phyloP scores from a whole-genome alignment of 2,888 invertebrate species.

The Netelia inedita region DNA sequence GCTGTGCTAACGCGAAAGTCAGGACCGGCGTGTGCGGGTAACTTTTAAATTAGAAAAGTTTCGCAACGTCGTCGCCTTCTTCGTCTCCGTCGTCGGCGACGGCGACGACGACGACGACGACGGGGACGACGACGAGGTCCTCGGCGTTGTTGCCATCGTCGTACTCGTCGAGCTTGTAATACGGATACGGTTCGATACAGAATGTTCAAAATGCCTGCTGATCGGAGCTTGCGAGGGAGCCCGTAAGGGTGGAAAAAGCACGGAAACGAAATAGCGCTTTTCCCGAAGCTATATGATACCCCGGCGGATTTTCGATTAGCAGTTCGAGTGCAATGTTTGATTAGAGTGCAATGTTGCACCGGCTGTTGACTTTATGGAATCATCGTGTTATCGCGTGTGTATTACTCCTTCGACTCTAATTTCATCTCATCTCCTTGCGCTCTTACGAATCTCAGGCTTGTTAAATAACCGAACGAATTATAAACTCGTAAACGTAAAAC shows the following conservation, averaged over 20 bases:
- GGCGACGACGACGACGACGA: slow-evolving; percentile 45
- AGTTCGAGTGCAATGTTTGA: slow-evolving; percentile 43
- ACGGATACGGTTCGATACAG: slow-evolving; percentile 65
- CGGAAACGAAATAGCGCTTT: slow-evolving; percentile 18
- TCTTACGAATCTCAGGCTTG: too few relatives aligned
- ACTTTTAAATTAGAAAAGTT: slow-evolving; percentile 75
- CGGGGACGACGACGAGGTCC: slow-evolving; percentile 46
- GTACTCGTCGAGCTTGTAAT: slow-evolving; percentile 59
- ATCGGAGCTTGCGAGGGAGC: slow-evolving; percentile 47
- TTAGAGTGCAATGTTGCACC: slow-evolving; percentile 37
- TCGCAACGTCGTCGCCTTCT: slow-evolving; percentile 70
- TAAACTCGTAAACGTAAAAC: not conserved
- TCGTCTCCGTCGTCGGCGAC: slow-evolving; percentile 55
- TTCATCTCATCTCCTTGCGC: too few relatives aligned
- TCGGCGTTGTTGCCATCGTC: slow-evolving; percentile 48
- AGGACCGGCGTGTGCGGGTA: slow-evolving; percentile 68
- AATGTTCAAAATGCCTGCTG: slow-evolving; percentile 65
- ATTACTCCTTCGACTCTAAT: not conserved
- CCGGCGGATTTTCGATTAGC: slow-evolving; percentile 58
- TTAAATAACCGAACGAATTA: too few relatives aligned
- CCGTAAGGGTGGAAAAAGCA: slow-evolving; percentile 40
- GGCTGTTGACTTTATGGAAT: slow-evolving; percentile 24
- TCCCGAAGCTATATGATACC: not conserved
- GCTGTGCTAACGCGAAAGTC: slow-evolving; percentile 68
- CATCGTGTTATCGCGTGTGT: not conserved